Percentiles rank a stretch among this genome's conserved stretches.
Conservation (phyloP, 1,140 invertebrate species). For the Bactericera cockerelli region DNA sequence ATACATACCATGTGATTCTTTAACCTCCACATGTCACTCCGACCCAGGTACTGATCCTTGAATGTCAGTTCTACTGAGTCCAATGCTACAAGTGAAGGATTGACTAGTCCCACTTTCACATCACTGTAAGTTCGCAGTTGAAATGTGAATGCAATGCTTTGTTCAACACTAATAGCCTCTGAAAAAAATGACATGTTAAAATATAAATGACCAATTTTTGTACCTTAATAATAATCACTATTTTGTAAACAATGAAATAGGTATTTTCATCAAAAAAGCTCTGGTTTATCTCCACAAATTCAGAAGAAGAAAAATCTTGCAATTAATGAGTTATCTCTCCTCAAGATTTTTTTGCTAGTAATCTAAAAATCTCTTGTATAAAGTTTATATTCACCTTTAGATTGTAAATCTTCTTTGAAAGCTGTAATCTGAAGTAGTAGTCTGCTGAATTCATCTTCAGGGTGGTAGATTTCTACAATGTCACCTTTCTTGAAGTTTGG, state of each 20-base stretch:
- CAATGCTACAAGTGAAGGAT: constrained; percentile 66
- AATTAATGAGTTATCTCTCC: too few species aligned
- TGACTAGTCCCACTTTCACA: constrained; percentile 66
- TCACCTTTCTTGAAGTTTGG: constrained; percentile 66
- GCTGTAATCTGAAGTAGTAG: constrained; percentile 67
- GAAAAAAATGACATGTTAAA: constrained; percentile 22
- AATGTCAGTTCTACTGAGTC: constrained; percentile 94
- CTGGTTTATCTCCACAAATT: too few species aligned
- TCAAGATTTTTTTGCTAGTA: too few species aligned
- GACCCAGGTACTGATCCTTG: constrained; percentile 93
- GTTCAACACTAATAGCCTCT: constrained; percentile 83
- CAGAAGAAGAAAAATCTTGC: too few species aligned
- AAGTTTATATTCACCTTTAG: too few species aligned
- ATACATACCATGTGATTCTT: constrained; percentile 68
- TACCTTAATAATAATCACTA: too few species aligned
- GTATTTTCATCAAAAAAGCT: too few species aligned
- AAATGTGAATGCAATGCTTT: constrained; percentile 72
- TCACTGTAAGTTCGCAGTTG: constrained; percentile 65
- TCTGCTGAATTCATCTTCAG: constrained; percentile 59
- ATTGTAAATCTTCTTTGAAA: constrained; percentile 60
- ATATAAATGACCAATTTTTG: too few species aligned
- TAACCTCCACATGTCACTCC: constrained; percentile 96
- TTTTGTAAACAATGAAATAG: too few species aligned
- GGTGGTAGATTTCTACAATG: constrained; percentile 83
- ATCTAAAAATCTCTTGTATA: too few species aligned